Evolutionary conservation across 2,113 vertebrate species (phyloP).

Genomic region (Bubo bubo): DNA sequence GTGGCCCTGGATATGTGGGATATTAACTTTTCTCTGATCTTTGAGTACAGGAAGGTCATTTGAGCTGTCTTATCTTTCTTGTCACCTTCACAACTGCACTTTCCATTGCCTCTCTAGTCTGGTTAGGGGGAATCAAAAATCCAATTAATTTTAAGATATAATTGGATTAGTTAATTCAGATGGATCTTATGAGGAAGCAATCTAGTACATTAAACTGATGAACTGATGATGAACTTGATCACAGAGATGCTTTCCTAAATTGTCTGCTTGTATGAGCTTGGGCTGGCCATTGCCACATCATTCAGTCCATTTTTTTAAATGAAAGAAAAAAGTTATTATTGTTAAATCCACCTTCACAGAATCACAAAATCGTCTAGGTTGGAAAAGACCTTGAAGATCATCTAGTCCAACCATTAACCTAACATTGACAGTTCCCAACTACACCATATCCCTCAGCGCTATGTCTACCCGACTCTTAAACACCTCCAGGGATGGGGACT

Average conservation of each 20-base stretch:
- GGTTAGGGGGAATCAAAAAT: not conserved
- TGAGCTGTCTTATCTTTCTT: not conserved
- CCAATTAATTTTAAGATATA: not conserved
- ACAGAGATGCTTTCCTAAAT: not conserved
- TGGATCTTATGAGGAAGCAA: not conserved
- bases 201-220: not conserved
- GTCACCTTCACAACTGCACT: not conserved
- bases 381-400: no score
- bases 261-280: not conserved
- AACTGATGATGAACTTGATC: not conserved
- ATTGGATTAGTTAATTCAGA: not conserved
- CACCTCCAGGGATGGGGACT: no score
- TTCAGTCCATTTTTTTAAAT: not conserved
- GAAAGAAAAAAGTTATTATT: not conserved
- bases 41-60: not conserved
- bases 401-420: no score
- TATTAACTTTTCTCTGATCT: not conserved
- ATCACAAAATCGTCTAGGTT: no score
- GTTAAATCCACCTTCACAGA: not conserved
- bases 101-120: not conserved
- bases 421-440: no score
- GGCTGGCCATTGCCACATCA: rapidly evolving
- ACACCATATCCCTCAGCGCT: no score
- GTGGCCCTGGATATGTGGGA: not conserved
- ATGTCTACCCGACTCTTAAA: no score